Base-by-base conservation (phyloP, 2,797 vertebrate genomes). In the Cirrhinus mrigala region DNA sequence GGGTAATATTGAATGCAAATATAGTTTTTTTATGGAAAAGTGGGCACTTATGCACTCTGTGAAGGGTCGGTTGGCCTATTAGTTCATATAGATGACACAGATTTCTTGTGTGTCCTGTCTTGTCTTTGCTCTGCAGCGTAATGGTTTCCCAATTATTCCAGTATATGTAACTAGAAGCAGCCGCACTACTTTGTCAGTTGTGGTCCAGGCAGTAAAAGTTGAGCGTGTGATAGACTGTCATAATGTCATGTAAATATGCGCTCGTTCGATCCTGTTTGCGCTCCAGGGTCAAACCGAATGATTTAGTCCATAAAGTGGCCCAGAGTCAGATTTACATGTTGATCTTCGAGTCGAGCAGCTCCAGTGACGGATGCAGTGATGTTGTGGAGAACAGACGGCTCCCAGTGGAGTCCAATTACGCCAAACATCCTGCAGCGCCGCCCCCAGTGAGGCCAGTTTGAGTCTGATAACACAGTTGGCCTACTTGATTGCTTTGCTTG, bases 341-440 rank as follows among this genome's bases (percentile, higher is more conserved):
- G 58, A 52, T 75, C 29, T 10, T 9, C 20, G 56, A 83, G 12
- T 74, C 40, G 11, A 15, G 56, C 44, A 33, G 70, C 52, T 50
- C 54, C 27, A 48, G 70, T 82, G 70, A 82, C 22, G 18, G 46
- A 46, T 46, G 56, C 44, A 18, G 56, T 56, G 40, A 83, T 64
- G 81, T 24, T 60, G 14, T 68, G 12, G 40, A 33, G 60, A 66
- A 16, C 9, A 6, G 29, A 37, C 33, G 0, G 52, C 29, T 81
- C 64, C 46, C 62, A 81, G 33, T 71, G 80, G 50, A 81, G 56
- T 83, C 81, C 70, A 83, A 83, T 83, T 75, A 83, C 44, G 4
- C 24, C 81, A 64, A 56, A 62, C 27, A 62, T 75, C 81, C 81
- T 75, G 44, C 37, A 60, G 81, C 58, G 15, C 27, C 37, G 71